Base-by-base conservation (phyloP, 2,797 vertebrate genomes). In the Macropodus opercularis region DNA sequence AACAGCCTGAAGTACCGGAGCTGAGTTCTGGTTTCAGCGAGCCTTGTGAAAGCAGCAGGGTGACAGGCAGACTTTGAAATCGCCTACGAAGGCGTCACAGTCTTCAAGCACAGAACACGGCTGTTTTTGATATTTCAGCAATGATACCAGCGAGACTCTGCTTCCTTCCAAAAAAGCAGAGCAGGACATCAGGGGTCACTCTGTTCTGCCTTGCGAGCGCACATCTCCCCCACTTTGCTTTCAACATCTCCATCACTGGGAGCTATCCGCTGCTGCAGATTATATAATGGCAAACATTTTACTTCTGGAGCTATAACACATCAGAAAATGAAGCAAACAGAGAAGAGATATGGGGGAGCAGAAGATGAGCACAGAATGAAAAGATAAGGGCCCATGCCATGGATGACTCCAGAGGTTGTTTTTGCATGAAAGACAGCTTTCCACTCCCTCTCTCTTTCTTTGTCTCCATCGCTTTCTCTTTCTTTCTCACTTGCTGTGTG, bases 331-430 rank as follows among this genome's bases (percentile, higher is more conserved):
- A 75, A 85, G 70, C 68, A 79, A 84, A 80, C 56, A 40, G 56
- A 71, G 61, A 60, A 76, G 69, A 74, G 74, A 69, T 73, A 78
- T 75, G 73, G 62, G 75, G 76, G 72, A 78, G 71, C 50, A 11
- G 64, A 69, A 62, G 53, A 66, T 74, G 63, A 62, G 66, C 41
- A 53, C 39, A 71, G 69, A 71, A 65, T 62, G 83, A 79, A 87
- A 79, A 82, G 63, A 52, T 69, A 58, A 49, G 43, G 69, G 84
- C 72, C 75, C 70, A 80, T 87, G 77, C 80, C 73, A 67, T 77
- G 77, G 85, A 91, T 87, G 86, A 89, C 89, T 88, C 86, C 79
- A 85, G 90, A 91, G 90, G 86, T 91, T 89, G 79, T 85, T 92
- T 89, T 82, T 89, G 81, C 84, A 90, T 90, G 84, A 90, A 91